Base-by-base conservation (phyloP, 2,797 vertebrate species). In the Chiroxiphia lanceolata region DNA sequence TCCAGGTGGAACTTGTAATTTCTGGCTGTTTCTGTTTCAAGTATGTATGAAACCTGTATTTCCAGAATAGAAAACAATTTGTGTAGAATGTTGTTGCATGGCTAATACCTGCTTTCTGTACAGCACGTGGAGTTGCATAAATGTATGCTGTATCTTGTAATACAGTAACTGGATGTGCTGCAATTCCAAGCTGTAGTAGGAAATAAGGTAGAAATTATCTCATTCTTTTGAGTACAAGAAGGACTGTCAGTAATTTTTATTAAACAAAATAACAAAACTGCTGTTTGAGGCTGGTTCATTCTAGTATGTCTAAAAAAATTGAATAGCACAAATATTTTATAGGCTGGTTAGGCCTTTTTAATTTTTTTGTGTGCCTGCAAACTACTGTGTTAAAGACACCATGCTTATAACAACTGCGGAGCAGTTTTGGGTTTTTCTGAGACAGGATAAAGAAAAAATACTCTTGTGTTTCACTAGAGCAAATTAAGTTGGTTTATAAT, bases 31-130 rank as follows among this genome's bases (percentile, higher is more conserved):
- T 87, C 38, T 65, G 10, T 95, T 92, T 89, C 51, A 84, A 83
- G 40, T 60, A 77, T 23, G 42, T 26, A 50, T 29, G 21, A 83
- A 92, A 94, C 89, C 83, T 93, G 57, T 93, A 85, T 91, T 97
- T 95, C 92, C 59, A 89, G 93, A 90, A 71, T 12, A 67, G 50
- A 68, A 84, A 38, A 18, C 14, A 40, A 6, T 90, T 87, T 61
- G 22, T 4, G 2, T 69, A 79, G 61, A 87, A 54, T 17, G 3
- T 59, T 27, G 34, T 71, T 65, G 53, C 45, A 29, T 91, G 53
- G 88, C 48, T 91, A 90, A 77, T 87, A 64, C 8, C 31, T 90
- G 13, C 31, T 80, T 87, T 95, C 33, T 88, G 4, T 87, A 20
- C 51, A 23, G 11, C 50, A 34, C 48, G 87, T 82, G 27, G 8